These are phyloP conservation scores for Narcine bancroftii DNA, from an alignment of 2,113 vertebrate species.

Conservation along the genomic window DNA sequence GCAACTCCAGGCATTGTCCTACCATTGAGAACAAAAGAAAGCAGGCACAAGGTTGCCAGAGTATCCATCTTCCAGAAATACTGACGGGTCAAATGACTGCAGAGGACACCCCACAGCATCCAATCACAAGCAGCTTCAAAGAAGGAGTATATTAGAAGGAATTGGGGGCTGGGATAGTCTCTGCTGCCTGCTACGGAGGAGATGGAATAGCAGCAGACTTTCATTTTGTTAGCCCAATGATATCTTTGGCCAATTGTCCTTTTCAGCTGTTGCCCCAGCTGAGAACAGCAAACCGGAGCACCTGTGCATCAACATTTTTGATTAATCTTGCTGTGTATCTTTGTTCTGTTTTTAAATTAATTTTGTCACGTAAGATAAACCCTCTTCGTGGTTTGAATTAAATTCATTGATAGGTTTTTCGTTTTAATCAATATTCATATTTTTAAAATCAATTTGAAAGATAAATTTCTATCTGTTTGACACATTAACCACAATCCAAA, in stretches of 20 bases:
- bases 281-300: not conserved
- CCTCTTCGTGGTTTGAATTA: not conserved
- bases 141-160: too few relatives aligned
- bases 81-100: not conserved
- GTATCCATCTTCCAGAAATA: not conserved
- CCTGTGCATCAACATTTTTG: not conserved
- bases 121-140: too few relatives aligned
- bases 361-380: not conserved
- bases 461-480: not conserved
- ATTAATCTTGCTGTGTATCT: not conserved
- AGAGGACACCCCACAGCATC: too few relatives aligned
- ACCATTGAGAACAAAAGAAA: not conserved
- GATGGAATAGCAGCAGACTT: not conserved
- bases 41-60: not conserved
- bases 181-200: not conserved
- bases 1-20: not conserved
- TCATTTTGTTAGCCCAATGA: not conserved
- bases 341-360: not conserved
- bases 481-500: conserved; percentile 23
- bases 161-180: not conserved
- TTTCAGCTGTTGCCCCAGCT: not conserved
- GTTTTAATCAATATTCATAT: conserved; percentile 7
- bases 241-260: not conserved
- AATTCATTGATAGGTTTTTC: not conserved
- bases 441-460: not conserved